Conservation (phyloP, 92 coral and sea anemone species). For the Palythoa grandiflora region DNA sequence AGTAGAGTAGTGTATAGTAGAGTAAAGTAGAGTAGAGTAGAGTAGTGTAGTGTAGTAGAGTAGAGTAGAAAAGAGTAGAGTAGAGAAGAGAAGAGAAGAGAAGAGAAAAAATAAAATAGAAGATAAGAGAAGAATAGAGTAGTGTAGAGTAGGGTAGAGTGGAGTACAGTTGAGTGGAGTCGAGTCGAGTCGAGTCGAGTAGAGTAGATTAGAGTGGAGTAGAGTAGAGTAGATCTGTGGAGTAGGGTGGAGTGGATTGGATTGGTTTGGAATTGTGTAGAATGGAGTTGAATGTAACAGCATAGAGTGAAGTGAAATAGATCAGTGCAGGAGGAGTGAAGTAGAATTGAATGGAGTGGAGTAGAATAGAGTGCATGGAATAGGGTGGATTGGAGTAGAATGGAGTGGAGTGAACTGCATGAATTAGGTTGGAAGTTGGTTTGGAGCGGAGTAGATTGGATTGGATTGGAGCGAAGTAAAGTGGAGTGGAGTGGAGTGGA, state of each 20-base stretch:
- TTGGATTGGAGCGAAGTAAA: background rate
- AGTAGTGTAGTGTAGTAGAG: background rate
- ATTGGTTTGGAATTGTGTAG: background rate
- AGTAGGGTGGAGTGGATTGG: background rate
- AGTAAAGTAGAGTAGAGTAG: background rate
- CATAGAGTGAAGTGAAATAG: background rate
- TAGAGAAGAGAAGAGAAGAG: background rate
- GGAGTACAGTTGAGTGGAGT: background rate
- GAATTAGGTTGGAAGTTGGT: too few species aligned
- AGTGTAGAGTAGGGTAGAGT: background rate
- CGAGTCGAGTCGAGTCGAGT: background rate
- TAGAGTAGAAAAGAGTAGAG: background rate
- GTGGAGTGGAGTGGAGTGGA: background rate
- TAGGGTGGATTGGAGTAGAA: background rate
- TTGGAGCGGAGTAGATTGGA: conserved; percentile 8
- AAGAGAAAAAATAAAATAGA: background rate
- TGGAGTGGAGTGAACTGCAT: too few species aligned
- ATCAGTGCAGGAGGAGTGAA: too few species aligned
- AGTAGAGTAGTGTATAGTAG: background rate
- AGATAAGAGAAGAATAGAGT: background rate
- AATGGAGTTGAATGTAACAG: background rate
- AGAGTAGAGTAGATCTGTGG: conserved; percentile 2
- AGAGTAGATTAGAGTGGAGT: conserved; percentile 15
- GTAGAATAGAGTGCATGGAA: background rate
- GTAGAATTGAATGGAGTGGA: too few species aligned